phyloP scores from a whole-genome alignment of 2,888 invertebrate genomes.

The Melinaea marsaeus region DNA sequence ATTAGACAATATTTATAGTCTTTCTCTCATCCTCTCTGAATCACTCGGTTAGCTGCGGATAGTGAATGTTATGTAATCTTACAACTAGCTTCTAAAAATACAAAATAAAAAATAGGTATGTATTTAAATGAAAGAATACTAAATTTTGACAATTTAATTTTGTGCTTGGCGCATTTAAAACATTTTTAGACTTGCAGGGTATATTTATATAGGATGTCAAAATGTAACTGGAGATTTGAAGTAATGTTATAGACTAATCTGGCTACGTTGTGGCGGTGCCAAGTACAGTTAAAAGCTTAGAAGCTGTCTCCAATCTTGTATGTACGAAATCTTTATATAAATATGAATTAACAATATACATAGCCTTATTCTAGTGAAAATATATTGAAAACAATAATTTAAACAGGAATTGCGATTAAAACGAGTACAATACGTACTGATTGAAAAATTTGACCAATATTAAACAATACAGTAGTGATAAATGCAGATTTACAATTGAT shows the following conservation, averaged over 20 bases:
- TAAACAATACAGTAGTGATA: constrained; percentile 8
- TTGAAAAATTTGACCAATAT: constrained; percentile 6
- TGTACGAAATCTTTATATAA: not conserved
- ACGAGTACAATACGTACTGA: constrained; percentile 7
- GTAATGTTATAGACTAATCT: constrained; percentile 1
- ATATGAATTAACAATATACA: not conserved
- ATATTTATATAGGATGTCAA: no score
- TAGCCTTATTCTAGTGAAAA: no score
- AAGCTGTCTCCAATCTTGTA: not conserved
- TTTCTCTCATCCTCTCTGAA: constrained; percentile 43
- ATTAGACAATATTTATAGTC: constrained; percentile 67
- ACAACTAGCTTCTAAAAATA: no score
- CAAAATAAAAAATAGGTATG: no score
- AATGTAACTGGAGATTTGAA: not conserved
- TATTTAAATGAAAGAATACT: no score
- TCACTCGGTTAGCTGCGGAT: constrained; percentile 29
- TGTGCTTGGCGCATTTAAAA: no score
- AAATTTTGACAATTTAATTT: no score
- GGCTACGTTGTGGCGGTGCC: not conserved
- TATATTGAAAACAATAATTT: not conserved
- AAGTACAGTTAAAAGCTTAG: constrained; percentile 1
- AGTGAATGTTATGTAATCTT: no score
- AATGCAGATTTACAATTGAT: constrained; percentile 7
- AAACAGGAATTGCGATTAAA: not conserved
- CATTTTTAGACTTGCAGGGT: no score